Evolutionary conservation across 2,888 invertebrate genomes (phyloP).

Genomic region (Drosophila basisetae): DNA sequence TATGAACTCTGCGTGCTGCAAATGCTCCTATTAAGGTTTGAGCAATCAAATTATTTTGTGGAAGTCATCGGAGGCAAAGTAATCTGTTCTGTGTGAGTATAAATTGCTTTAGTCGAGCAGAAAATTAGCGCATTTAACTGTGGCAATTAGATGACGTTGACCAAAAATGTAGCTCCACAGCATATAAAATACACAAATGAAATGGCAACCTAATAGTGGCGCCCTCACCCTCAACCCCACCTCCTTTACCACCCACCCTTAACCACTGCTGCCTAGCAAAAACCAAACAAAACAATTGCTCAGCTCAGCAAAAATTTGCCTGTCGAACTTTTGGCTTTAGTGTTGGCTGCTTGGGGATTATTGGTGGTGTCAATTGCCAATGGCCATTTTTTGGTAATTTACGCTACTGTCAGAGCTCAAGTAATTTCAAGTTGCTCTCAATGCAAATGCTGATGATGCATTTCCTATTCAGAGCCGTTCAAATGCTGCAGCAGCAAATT

Average conservation of each 20-base stretch:
- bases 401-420: constrained; percentile 55
- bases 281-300: constrained; percentile 69
- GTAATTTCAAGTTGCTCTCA: constrained; percentile 76
- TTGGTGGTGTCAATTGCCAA: constrained; percentile 79
- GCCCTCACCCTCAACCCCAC: neutral
- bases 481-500: constrained; percentile 76
- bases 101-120: constrained; percentile 69
- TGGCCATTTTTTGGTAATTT: constrained; percentile 79
- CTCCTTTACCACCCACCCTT: neutral
- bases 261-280: constrained; percentile 19
- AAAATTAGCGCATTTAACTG: constrained; percentile 70
- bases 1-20: neutral
- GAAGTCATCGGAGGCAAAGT: constrained; percentile 9
- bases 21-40: neutral
- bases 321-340: constrained; percentile 56
- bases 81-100: constrained; percentile 16
- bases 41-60: constrained; percentile 7
- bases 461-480: constrained; percentile 67
- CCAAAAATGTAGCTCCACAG: constrained; percentile 22
- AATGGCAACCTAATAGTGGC: constrained; percentile 23
- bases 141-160: constrained; percentile 63
- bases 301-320: constrained; percentile 69
- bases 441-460: constrained; percentile 82
- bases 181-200: constrained; percentile 27
- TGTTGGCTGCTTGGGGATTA: constrained; percentile 49